Base-by-base conservation (phyloP, 2,888 invertebrate species). In the Cosmia trapezina region DNA sequence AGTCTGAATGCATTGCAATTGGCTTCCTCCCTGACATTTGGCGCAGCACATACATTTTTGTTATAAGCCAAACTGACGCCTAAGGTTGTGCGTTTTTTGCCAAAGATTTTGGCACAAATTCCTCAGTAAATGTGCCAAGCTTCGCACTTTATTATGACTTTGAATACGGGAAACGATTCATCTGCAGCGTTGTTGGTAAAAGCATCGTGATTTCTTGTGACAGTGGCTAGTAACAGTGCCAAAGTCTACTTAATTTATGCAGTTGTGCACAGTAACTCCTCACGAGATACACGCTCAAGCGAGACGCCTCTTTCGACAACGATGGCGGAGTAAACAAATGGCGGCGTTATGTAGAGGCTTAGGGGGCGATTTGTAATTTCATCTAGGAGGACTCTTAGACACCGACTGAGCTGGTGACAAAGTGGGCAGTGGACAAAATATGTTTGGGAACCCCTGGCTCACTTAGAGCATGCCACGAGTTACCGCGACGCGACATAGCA, bases 101-200 rank as follows among this genome's bases (percentile, higher is more conserved):
- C 59, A 69, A 66, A 76, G 17, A 80, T 61, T 66, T 71, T 82
- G 83, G 82, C 82, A 82, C 76, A 43, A 67, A 63, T 11, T 61
- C 22, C 19, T 43, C 22, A 37, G 49, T 51, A 33, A 57, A 45
- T 61, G 28, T 71, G 83, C 83, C 80, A 82, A 59, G 14, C 6
- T 73, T 80, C 51, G 33, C 76, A 70, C 61, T 71, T 71, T 66
- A 43, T 64, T 66, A 76, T 54, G 37, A 37, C 41, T 60, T 60
- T 78, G 47, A 66, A 74, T 37, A 65, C 9, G 28, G 22, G 43
- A 57, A 62, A 68, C 75, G 60, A 51, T 51, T 69, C 3, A 69
- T 72, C 66, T 60, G 59, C 11, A 57, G 47, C 28, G 37, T 59
- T 45, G 43, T 49, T 63, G n/a, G 41, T 69, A 47, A 57, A 49